These are phyloP conservation scores for Dicentrarchus labrax DNA, from an alignment of 2,113 vertebrate species.

Conservation along the genomic window DNA sequence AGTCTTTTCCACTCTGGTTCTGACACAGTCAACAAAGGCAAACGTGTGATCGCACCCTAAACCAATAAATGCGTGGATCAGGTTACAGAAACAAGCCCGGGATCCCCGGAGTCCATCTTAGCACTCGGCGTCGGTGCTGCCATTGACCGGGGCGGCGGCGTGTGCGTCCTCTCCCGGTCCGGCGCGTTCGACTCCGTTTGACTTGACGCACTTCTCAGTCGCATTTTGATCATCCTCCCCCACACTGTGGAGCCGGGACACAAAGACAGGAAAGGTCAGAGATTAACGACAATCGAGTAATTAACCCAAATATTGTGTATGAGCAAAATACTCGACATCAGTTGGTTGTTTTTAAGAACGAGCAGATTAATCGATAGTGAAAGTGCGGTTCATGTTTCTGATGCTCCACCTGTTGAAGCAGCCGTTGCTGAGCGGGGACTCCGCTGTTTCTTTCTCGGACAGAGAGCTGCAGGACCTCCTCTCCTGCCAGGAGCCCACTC, in stretches of 20 bases:
- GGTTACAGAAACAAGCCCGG: background rate
- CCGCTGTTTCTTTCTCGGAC: conserved; percentile 67
- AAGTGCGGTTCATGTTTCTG: no score
- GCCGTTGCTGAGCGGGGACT: conserved; percentile 67
- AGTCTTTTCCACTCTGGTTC: conserved; percentile 7
- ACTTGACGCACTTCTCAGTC: conserved; percentile 35
- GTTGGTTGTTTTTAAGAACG: no score
- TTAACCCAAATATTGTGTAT: no score
- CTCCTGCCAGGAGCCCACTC: conserved; percentile 63
- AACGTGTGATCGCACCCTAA: conserved; percentile 28
- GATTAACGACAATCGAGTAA: background rate
- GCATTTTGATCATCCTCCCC: conserved; percentile 30
- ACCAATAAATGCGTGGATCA: conserved; percentile 10
- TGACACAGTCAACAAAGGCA: conserved; percentile 25
- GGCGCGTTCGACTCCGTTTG: conserved; percentile 65
- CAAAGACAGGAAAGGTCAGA: background rate
- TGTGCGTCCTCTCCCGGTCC: conserved; percentile 26
- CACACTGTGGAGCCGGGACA: conserved; percentile 56
- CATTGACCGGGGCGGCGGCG: conserved; percentile 46
- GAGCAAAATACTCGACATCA: no score
- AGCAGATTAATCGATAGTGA: no score
- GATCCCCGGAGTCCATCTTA: conserved; percentile 55
- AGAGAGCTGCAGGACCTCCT: conserved; percentile 75
- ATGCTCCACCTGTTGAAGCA: conserved; percentile 71
- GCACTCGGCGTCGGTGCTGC: conserved; percentile 74